Evolutionary conservation across 2,888 invertebrate genomes (phyloP).

Genomic region (Limnephilus auricula): DNA sequence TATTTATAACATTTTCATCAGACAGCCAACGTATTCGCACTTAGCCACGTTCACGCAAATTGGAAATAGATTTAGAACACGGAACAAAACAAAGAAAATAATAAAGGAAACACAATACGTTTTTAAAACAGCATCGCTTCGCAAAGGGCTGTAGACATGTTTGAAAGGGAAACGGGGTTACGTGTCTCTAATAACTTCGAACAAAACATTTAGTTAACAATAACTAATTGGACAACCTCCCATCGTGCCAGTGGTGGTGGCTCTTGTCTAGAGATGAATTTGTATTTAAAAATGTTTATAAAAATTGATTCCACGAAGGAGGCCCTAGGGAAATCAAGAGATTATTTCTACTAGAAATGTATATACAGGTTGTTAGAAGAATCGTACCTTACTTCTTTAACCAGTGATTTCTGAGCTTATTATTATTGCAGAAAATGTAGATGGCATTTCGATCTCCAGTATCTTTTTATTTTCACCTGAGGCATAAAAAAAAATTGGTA

Average conservation of each 20-base stretch:
- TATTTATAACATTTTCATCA: not conserved
- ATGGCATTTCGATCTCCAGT: no score
- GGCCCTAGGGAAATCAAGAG: no score
- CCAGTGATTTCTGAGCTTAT: no score
- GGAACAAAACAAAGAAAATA: not conserved
- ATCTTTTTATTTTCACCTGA: no score
- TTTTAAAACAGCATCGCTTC: not conserved
- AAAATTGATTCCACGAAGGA: no score
- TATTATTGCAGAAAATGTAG: no score
- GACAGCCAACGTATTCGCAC: not conserved
- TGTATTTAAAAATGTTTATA: not conserved
- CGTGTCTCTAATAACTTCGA: not conserved
- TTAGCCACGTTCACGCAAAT: not conserved
- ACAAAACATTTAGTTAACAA: constrained; percentile 25
- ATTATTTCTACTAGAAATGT: no score
- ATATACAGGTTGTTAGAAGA: no score
- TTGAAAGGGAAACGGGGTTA: not conserved
- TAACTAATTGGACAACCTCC: constrained; percentile 10
- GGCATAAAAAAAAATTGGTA: no score
- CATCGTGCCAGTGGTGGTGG: not conserved
- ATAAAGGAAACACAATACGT: not conserved
- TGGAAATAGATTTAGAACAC: not conserved
- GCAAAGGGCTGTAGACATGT: not conserved
- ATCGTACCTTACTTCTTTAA: no score
- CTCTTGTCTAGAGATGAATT: not conserved